Evolutionary conservation across 2,888 invertebrate species (phyloP), one percentile per base, ranked within the genome.

Genomic region (Trissoscelio sp.): DNA sequence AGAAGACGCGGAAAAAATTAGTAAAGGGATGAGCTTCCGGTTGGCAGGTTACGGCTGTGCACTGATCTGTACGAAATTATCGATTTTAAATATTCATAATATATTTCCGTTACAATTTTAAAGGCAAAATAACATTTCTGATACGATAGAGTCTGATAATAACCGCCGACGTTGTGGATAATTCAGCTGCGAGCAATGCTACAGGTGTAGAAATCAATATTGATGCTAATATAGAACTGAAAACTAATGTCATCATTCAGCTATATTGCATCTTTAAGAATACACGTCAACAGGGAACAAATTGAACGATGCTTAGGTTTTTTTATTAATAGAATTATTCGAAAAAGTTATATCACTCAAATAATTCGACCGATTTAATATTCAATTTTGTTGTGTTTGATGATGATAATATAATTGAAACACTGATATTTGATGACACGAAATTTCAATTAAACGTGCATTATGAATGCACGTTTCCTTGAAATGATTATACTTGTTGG

Each of bases 11-110:
- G 46, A 16, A 22, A 48, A 12, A 34, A 34, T 46, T 12, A 18
- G 37, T 7, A 2, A 20, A 34, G 14, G 11, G 64, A 53, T 67
- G 12, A 66, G 16, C 22, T 14, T 6, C 3, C 51, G 37, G n/a
- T 4, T 22, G 20, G n/a, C 12, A 14, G 44, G 16, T 31, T 57
- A 37, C 7, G 20, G 0, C 11, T 18, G 42, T 4, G 24, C 42
- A 39, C 0, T 55, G 44, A 44, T 70, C 46, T 31, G 37, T 14
- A 42, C 16, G 18, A 16, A 46, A 48, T 37, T 58, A 22, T 46
- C 34, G 16, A 37, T 46, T 57, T 70, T 48, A 58, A 70, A 46
- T 58, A 70, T 58, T 58, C 57, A 58, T 57, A 9, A 37, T 48
- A 16, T 37, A 58, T 46, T 11, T 34, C 34, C 58, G 58, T 5